These are phyloP conservation scores for Oryzias dopingdopingensis DNA, from an alignment of 2,797 vertebrate genomes.

Conservation along the genomic window DNA sequence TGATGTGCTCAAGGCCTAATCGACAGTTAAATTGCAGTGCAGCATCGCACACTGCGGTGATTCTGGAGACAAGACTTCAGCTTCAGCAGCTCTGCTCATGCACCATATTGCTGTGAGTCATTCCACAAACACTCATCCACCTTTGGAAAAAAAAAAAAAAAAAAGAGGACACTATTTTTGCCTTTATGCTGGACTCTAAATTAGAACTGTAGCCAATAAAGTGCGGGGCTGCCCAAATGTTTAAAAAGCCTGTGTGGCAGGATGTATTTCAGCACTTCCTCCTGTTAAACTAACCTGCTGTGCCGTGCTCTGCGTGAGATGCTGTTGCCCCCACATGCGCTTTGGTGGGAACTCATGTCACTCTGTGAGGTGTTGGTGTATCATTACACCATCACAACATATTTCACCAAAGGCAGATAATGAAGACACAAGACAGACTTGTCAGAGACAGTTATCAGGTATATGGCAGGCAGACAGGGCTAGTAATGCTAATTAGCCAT, in stretches of 20 bases:
- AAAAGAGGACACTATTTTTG: slow-evolving; percentile 44
- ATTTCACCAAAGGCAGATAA: slow-evolving; percentile 36
- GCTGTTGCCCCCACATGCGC: slow-evolving; percentile 16
- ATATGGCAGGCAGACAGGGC: slow-evolving; percentile 26
- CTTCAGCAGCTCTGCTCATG: slow-evolving; percentile 51
- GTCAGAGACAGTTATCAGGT: slow-evolving; percentile 46
- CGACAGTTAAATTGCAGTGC: slow-evolving; percentile 62
- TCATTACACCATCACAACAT: slow-evolving; percentile 24
- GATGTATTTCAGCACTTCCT: slow-evolving; percentile 9
- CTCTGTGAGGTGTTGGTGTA: slow-evolving; percentile 20
- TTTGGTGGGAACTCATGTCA: slow-evolving; percentile 22
- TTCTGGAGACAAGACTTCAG: slow-evolving; percentile 53
- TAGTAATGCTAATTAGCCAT: slow-evolving; percentile 67
- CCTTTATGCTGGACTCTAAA: slow-evolving; percentile 44
- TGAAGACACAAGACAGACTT: slow-evolving; percentile 28
- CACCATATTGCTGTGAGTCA: slow-evolving; percentile 49
- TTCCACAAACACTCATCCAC: slow-evolving; percentile 54
- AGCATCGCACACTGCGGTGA: slow-evolving; percentile 54
- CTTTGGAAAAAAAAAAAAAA: slow-evolving; percentile 24
- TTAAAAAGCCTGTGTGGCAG: slow-evolving; percentile 42
- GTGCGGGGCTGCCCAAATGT: slow-evolving; percentile 28
- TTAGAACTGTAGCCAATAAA: slow-evolving; percentile 32
- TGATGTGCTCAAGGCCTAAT: slow-evolving; percentile 49
- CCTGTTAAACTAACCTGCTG: slow-evolving; percentile 9
- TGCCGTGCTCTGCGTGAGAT: slow-evolving; percentile 12